Conservation (phyloP, 2,797 vertebrate species). For the Margarornis squamiger region DNA sequence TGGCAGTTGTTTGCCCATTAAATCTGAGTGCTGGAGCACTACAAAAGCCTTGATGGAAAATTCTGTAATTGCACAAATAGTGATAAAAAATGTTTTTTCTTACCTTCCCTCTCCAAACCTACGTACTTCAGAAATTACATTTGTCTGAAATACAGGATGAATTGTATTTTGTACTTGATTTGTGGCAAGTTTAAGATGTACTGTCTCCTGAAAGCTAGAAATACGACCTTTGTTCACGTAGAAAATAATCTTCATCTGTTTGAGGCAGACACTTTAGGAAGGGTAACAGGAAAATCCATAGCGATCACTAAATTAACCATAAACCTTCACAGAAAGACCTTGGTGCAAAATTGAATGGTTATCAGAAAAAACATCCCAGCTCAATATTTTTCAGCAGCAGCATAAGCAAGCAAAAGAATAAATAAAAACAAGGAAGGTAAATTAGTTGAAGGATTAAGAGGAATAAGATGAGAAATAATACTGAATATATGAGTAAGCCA, state of each 20-base stretch:
- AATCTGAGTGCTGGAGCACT: neutral
- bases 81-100: neutral
- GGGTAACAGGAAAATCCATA: neutral
- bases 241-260: neutral
- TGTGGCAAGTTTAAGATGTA: neutral
- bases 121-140: neutral
- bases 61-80: neutral
- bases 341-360: neutral
- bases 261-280: neutral
- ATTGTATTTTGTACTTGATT: neutral
- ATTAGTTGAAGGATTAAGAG: neutral
- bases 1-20: neutral
- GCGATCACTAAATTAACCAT: neutral
- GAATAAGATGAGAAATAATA: neutral
- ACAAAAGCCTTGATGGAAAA: neutral
- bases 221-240: neutral
- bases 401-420: neutral
- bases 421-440: neutral
- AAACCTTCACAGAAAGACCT: neutral
- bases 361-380: neutral
- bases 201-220: neutral
- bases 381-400: neutral
- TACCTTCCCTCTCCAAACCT: neutral
- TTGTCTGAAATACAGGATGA: neutral
- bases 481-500: neutral